These are phyloP conservation scores for Muntiacus muntjak DNA, from an alignment of 2,113 vertebrate genomes.

Conservation along the genomic window DNA sequence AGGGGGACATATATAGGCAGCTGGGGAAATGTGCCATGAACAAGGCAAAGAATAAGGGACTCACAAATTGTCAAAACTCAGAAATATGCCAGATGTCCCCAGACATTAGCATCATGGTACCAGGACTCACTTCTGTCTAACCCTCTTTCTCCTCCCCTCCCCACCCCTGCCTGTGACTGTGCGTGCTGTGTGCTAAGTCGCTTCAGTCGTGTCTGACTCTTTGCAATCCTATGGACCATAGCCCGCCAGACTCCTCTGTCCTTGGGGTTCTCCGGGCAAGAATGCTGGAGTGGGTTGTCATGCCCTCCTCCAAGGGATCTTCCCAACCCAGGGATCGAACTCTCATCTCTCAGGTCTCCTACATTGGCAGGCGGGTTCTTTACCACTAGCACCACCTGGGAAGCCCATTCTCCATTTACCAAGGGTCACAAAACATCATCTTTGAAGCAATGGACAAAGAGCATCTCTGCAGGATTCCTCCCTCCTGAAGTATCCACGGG, in stretches of 20 bases:
- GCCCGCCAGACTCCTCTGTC: background rate
- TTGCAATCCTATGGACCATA: background rate
- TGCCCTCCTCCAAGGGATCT: background rate
- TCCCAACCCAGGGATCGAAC: background rate
- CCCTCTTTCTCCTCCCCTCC: background rate
- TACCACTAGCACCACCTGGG: background rate
- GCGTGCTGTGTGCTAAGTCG: background rate
- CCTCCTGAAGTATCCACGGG: background rate
- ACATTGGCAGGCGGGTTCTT: background rate
- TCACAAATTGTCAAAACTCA: background rate
- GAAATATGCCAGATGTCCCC: too few species aligned
- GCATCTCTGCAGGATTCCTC: background rate
- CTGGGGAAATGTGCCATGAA: background rate
- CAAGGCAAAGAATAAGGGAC: background rate
- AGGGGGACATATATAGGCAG: rapidly evolving
- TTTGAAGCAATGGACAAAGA: background rate
- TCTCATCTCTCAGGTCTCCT: background rate
- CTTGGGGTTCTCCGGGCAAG: background rate
- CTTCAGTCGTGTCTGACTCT: background rate
- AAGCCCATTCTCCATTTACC: background rate
- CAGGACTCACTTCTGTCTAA: background rate
- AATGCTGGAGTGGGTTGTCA: background rate
- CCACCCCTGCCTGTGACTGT: background rate
- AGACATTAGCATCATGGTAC: background rate
- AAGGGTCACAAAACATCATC: background rate